Conservation (phyloP, 2,113 vertebrate genomes). For the Chlamydotis undulata region DNA sequence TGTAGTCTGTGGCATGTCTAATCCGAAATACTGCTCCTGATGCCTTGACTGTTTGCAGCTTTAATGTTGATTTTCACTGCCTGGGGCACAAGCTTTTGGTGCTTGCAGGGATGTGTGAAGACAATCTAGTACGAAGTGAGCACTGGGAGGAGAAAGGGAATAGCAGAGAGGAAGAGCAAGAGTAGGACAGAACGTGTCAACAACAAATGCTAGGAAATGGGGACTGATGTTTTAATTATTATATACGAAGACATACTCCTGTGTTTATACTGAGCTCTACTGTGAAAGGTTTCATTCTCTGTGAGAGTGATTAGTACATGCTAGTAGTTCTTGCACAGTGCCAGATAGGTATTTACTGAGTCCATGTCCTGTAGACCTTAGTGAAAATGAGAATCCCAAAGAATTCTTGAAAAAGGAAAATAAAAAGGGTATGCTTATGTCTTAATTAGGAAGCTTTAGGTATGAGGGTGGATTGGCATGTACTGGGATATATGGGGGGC, state of each 20-base stretch:
- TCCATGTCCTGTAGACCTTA: neutral
- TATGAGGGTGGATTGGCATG: neutral
- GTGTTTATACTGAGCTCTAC: neutral
- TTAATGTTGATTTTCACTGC: neutral
- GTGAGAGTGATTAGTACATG: accelerated
- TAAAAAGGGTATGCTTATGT: accelerated
- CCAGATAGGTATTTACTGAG: neutral
- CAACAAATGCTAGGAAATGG: neutral
- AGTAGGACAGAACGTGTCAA: neutral
- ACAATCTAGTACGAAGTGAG: neutral
- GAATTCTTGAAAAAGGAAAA: neutral
- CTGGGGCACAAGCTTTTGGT: neutral
- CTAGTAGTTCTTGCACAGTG: neutral
- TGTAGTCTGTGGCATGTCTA: neutral
- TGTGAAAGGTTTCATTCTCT: neutral
- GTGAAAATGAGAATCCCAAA: neutral
- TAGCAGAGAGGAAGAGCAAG: neutral
- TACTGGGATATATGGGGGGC: neutral
- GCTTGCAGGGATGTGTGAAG: neutral
- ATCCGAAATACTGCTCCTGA: neutral
- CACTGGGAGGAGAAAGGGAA: neutral
- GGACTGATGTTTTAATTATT: neutral
- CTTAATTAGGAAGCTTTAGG: neutral
- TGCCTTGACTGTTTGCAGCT: neutral
- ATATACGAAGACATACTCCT: neutral